Evolutionary conservation across 92 coral and sea anemone genomes (phyloP).

Genomic region (Palythoa grandis): DNA sequence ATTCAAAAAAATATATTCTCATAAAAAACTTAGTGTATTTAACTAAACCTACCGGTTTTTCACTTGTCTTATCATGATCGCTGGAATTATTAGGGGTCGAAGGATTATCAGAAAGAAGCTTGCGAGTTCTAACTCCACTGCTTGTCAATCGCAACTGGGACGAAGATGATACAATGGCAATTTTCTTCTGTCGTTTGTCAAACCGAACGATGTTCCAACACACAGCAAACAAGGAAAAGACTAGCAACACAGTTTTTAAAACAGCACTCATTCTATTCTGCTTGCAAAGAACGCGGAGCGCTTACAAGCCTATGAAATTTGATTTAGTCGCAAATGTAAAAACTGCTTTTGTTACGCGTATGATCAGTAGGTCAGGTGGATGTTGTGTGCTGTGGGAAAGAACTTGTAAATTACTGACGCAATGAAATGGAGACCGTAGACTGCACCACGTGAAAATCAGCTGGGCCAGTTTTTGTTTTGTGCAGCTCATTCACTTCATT

Average conservation of each 20-base stretch:
- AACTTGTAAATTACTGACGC: background rate
- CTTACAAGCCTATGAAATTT: background rate
- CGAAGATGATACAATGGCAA: background rate
- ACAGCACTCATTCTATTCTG: slow-evolving; percentile 2
- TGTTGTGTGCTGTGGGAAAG: background rate
- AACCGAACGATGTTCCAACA: slow-evolving; percentile 16
- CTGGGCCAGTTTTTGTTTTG: background rate
- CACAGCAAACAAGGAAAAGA: background rate
- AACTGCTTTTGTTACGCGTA: background rate
- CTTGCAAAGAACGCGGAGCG: background rate
- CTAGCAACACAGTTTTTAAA: background rate
- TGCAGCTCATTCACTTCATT: no score
- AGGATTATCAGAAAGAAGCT: slow-evolving; percentile 16
- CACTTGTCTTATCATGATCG: background rate
- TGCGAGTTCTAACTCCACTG: background rate
- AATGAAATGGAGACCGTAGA: background rate
- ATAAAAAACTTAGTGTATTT: no score
- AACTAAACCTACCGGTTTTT: background rate
- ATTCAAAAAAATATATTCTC: no score
- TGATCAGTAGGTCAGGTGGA: background rate
- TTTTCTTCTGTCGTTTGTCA: slow-evolving; percentile 20
- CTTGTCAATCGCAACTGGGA: no score
- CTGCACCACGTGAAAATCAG: background rate
- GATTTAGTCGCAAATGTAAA: background rate
- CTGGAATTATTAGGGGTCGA: background rate